Evolutionary conservation across 2,888 invertebrate species (phyloP).

Genomic region (Dyspetes luteomarginatus): DNA sequence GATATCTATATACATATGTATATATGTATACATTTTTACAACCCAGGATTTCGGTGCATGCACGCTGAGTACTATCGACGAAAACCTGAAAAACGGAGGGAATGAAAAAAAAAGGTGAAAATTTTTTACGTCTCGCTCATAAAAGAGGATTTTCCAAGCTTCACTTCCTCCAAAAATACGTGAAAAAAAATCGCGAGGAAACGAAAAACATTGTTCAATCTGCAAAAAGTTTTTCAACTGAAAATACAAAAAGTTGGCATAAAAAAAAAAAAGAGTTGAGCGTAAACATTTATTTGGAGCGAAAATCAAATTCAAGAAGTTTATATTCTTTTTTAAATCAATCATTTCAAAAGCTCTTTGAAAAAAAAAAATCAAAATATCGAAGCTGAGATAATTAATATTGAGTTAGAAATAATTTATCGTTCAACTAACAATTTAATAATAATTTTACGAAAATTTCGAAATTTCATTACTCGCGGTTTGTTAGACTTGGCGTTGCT

Average conservation of each 20-base stretch:
- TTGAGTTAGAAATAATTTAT: slow-evolving; percentile 9
- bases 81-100: neutral
- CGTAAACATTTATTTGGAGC: too few species aligned
- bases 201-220: too few species aligned
- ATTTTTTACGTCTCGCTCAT: slow-evolving; percentile 21
- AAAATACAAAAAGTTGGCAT: neutral
- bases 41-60: neutral
- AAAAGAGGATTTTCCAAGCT: slow-evolving; percentile 20
- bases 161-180: slow-evolving; percentile 12
- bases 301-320: too few species aligned
- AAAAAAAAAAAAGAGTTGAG: neutral
- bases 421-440: slow-evolving; percentile 16
- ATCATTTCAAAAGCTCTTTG: too few species aligned
- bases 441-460: neutral
- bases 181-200: neutral
- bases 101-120: neutral
- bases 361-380: neutral
- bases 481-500: neutral
- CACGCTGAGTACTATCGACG: neutral
- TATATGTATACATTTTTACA: neutral
- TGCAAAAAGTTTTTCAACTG: too few species aligned
- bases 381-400: neutral
- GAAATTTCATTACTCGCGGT: slow-evolving; percentile 29
- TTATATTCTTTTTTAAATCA: too few species aligned
- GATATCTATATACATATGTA: neutral